Percentiles rank a stretch among this genome's conserved stretches.
Evolutionary conservation across 2,888 invertebrate genomes (phyloP).

Genomic region (Lydus trimaculatus): DNA sequence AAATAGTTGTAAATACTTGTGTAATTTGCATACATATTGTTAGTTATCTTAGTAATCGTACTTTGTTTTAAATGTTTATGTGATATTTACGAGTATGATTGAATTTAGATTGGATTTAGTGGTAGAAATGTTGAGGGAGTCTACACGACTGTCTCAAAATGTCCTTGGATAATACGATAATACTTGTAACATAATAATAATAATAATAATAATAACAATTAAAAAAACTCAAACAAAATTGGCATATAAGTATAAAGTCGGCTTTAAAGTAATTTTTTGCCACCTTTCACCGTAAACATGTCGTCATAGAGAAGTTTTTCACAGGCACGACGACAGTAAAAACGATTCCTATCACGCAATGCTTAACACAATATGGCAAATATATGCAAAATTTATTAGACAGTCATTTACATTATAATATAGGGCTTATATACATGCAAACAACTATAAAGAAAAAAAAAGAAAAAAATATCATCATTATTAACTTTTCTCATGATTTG

Average conservation of each 20-base stretch:
- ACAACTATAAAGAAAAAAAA: slow-evolving; percentile 33
- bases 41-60: slow-evolving; percentile 48
- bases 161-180: background rate
- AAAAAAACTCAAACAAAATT: background rate
- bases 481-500: slow-evolving; percentile 33
- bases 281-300: slow-evolving; percentile 22
- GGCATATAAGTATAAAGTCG: background rate
- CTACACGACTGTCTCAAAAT: slow-evolving; percentile 14
- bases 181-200: background rate
- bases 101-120: slow-evolving; percentile 47
- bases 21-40: slow-evolving; percentile 53
- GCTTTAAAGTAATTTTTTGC: slow-evolving; percentile 5
- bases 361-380: slow-evolving; percentile 31
- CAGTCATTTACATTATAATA: slow-evolving; percentile 28
- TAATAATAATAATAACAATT: background rate
- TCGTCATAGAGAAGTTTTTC: slow-evolving; percentile 21
- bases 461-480: no score
- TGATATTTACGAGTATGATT: slow-evolving; percentile 45
- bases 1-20: slow-evolving; percentile 48
- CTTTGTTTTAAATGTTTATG: slow-evolving; percentile 46
- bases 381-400: slow-evolving; percentile 34
- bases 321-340: slow-evolving; percentile 16
- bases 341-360: slow-evolving; percentile 32
- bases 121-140: slow-evolving; percentile 19
- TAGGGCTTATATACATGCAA: slow-evolving; percentile 32